A percentile compares a stretch with the other conserved stretches of the same genome.
Conservation (phyloP, 2,113 vertebrate genomes). For the Otolemur garnettii region DNA sequence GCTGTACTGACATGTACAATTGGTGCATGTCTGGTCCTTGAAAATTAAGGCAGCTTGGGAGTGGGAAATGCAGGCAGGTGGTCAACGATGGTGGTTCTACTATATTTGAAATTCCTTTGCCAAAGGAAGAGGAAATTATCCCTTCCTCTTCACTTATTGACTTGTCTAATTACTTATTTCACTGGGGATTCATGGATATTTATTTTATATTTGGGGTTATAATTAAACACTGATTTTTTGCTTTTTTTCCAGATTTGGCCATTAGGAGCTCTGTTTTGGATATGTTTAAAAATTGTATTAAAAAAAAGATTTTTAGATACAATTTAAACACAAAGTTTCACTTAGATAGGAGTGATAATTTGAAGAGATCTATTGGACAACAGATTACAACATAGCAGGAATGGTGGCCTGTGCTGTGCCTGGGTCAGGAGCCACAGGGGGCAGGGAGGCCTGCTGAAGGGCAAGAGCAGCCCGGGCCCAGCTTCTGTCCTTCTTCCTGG, state of each 20-base stretch:
- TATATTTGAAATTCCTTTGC: neutral
- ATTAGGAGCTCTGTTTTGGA: neutral
- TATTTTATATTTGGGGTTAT: neutral
- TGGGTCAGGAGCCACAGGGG: no score
- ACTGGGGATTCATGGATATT: neutral
- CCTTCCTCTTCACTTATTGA: neutral
- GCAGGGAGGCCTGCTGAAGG: no score
- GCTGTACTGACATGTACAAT: no score
- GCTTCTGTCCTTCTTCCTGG: no score
- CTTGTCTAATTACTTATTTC: neutral
- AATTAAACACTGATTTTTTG: neutral
- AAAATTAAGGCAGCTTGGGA: no score
- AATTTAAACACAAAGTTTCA: neutral
- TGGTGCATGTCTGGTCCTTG: no score
- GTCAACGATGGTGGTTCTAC: no score
- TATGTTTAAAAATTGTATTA: neutral
- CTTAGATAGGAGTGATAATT: neutral
- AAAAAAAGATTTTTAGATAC: conserved; percentile 8
- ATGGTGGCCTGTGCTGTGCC: no score
- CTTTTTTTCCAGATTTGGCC: no score
- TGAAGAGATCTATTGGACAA: neutral
- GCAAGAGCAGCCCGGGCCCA: no score
- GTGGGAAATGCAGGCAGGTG: no score
- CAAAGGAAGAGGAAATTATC: neutral
- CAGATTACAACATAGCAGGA: neutral